Base-by-base conservation (phyloP, 2,888 invertebrate genomes). In the Limnephilus rhombicus region DNA sequence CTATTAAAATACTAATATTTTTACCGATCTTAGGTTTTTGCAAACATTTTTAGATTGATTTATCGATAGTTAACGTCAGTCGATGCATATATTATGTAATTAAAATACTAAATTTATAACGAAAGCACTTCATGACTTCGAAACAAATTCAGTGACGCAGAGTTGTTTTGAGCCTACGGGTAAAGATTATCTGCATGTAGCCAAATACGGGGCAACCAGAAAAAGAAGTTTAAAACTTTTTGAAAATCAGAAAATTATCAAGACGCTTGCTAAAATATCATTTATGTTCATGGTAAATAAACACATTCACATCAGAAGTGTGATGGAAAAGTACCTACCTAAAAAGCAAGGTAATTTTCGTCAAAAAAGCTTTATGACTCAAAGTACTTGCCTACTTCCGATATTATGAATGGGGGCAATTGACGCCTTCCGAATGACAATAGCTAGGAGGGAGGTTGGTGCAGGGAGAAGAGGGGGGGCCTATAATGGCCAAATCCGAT, bases 331-430 rank as follows among this genome's bases (percentile, higher is more conserved):
- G 2, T n/a, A 18, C 49, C 15, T 49, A 15, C 0, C 53, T 53
- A 53, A n/a, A 68, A 68, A 24, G 68, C 24, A 9, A 68, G 24
- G n/a, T 68, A 9, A 68, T 24, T 24, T 24, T 82, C 82, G 18
- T 82, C 15, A 34, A 82, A 82, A 82, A 34, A 82, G 15, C 82
- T 81, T 31, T 81, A 82, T 34, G 82, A 82, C 82, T 82, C 24
- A 13, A 31, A 34, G 82, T 15, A 82, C 18, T 34, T 82, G 34
- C 82, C 13, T 82, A n/a, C 41, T 86, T 37, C 12, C 85, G 29
- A 37, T 86, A 49, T 86, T 86, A 80, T 91, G 83, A 91, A 86
- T 86, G 86, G 86, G 37, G 24, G 85, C 91, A 91, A 91, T 91
- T 91, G 91, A 85, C 80, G 86, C 91, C 53, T 91, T 91, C 45